Evolutionary conservation across 2,797 vertebrate species (phyloP).

Genomic region (Enteromius radiatus): DNA sequence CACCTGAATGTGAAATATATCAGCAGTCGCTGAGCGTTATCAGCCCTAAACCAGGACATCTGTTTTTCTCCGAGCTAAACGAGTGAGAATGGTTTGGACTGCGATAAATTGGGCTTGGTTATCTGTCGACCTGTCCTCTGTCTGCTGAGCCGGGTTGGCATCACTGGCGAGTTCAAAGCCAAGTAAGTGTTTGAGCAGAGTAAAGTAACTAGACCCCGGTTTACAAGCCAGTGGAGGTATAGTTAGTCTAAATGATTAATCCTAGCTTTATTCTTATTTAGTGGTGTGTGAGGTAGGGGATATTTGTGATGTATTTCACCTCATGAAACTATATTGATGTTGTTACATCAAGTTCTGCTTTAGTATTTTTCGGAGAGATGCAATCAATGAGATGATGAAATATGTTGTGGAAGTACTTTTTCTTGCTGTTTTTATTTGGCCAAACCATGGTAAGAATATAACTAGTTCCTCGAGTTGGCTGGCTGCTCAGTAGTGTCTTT

Average conservation of each 20-base stretch:
- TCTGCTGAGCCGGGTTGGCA: background rate
- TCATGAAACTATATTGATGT: background rate
- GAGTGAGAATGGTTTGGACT: constrained; percentile 30
- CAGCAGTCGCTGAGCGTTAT: constrained; percentile 15
- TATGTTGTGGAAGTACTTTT: background rate
- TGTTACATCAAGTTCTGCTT: background rate
- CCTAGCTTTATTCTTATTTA: background rate
- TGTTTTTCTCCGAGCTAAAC: constrained; percentile 37
- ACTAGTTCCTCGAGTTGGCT: background rate
- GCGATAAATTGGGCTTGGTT: constrained; percentile 26
- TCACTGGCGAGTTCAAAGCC: constrained; percentile 9
- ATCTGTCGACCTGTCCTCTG: constrained; percentile 34
- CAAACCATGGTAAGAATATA: background rate
- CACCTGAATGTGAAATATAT: constrained; percentile 45
- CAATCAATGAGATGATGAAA: background rate
- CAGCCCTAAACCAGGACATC: constrained; percentile 35
- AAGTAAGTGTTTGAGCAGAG: background rate
- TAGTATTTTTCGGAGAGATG: background rate
- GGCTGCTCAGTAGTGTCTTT: background rate
- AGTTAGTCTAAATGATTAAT: background rate
- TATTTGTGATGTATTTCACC: background rate
- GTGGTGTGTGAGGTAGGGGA: background rate
- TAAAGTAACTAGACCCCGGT: background rate
- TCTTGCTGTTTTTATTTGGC: background rate
- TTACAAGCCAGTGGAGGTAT: background rate